These are phyloP conservation scores for Antrozous pallidus DNA, from an alignment of 2,797 vertebrate genomes.

Conservation along the genomic window DNA sequence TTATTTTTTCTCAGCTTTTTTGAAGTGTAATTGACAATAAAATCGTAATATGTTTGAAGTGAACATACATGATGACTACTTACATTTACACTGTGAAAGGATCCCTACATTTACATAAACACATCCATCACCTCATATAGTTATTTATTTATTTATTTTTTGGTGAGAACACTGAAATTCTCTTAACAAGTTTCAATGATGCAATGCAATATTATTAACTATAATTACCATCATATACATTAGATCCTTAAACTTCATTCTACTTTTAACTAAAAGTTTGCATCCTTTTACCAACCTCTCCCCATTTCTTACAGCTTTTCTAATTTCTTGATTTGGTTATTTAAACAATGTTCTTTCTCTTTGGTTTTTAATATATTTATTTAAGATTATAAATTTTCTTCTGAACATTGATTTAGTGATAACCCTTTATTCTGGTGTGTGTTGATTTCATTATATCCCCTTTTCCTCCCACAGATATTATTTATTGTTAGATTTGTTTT, in stretches of 20 bases:
- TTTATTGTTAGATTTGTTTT: background rate
- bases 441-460: background rate
- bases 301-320: background rate
- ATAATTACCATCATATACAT: background rate
- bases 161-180: background rate
- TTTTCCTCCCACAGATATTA: background rate
- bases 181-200: background rate
- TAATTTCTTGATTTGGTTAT: background rate
- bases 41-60: background rate
- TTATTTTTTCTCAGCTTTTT: background rate
- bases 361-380: background rate
- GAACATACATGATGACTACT: background rate
- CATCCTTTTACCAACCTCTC: background rate
- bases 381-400: background rate
- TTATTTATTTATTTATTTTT: background rate
- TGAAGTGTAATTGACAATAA: background rate
- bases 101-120: background rate
- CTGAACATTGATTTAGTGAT: background rate
- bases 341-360: background rate
- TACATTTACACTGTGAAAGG: background rate
- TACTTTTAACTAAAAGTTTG: background rate
- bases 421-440: background rate
- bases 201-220: background rate
- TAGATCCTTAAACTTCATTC: background rate
- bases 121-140: background rate